Conservation (phyloP, 1,140 invertebrate species). For the Forficula auricularia region DNA sequence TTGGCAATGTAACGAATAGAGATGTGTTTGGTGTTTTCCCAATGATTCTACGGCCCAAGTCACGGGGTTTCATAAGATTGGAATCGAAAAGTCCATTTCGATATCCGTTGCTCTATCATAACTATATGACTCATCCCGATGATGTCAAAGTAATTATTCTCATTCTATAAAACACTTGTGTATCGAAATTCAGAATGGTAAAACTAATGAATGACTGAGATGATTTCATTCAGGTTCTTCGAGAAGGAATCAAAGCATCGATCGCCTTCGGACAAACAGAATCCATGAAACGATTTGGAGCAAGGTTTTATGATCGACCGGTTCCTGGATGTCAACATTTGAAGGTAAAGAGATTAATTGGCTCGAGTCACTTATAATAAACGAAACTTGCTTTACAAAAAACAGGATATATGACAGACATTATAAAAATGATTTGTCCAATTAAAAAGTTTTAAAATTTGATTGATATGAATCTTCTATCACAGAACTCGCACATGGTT, state of each 20-base stretch:
- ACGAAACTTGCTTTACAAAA: too few species aligned
- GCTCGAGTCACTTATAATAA: too few species aligned
- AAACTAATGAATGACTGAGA: too few species aligned
- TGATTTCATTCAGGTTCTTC: slow-evolving; percentile 32
- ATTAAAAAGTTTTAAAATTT: too few species aligned
- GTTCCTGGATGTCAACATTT: slow-evolving; percentile 64
- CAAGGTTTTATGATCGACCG: slow-evolving; percentile 48
- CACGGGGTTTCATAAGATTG: slow-evolving; percentile 58
- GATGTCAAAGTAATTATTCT: slow-evolving; percentile 25
- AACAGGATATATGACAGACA: too few species aligned
- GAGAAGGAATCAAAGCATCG: slow-evolving; percentile 70
- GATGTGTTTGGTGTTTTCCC: slow-evolving; percentile 66
- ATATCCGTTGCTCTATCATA: slow-evolving; percentile 74
- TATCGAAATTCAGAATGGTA: too few species aligned
- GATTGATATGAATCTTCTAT: too few species aligned
- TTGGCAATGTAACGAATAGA: slow-evolving; percentile 42
- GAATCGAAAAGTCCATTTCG: slow-evolving; percentile 60
- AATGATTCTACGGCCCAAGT: slow-evolving; percentile 73
- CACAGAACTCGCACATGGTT: too few species aligned
- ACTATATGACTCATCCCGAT: slow-evolving; percentile 67
- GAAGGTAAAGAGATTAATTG: too few species aligned
- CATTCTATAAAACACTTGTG: too few species aligned
- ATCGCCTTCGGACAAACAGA: slow-evolving; percentile 48
- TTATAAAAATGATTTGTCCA: too few species aligned
- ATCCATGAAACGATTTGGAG: slow-evolving; percentile 40